phyloP scores from a whole-genome alignment of 2,888 invertebrate genomes.

The Lucinisca nassula region DNA sequence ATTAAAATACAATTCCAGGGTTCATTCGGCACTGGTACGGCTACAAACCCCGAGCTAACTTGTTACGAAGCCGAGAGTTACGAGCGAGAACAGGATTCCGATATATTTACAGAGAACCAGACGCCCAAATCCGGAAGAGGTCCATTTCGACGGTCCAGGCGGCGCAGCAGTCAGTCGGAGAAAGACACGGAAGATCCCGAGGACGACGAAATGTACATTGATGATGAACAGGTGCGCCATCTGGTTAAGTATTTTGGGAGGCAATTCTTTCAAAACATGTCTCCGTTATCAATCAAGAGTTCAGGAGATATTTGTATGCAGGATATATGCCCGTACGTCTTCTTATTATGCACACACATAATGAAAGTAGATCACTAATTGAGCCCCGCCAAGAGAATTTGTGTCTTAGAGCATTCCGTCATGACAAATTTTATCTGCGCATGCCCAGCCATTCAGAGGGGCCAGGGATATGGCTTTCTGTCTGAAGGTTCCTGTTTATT shows the following conservation, averaged over 20 bases:
- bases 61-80: constrained; percentile 1
- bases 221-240: constrained; percentile 39
- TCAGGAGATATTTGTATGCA: too few relatives aligned
- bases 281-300: too few relatives aligned
- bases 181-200: constrained; percentile 26
- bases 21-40: not conserved
- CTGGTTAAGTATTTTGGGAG: not conserved
- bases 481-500: too few relatives aligned
- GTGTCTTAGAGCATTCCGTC: too few relatives aligned
- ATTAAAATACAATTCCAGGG: not conserved
- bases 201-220: constrained; percentile 50
- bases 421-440: too few relatives aligned
- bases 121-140: not conserved
- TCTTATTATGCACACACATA: too few relatives aligned
- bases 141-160: constrained; percentile 10
- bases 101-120: not conserved
- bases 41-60: not conserved
- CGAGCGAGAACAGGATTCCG: not conserved
- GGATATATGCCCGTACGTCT: not conserved
- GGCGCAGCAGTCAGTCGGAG: constrained; percentile 39
- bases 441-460: too few relatives aligned
- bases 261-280: not conserved
- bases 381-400: too few relatives aligned
- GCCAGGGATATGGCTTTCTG: too few relatives aligned
- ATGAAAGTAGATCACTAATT: too few relatives aligned